These are phyloP conservation scores for Lasioglossum zephyrum DNA, from an alignment of 2,888 invertebrate genomes.

Conservation along the genomic window DNA sequence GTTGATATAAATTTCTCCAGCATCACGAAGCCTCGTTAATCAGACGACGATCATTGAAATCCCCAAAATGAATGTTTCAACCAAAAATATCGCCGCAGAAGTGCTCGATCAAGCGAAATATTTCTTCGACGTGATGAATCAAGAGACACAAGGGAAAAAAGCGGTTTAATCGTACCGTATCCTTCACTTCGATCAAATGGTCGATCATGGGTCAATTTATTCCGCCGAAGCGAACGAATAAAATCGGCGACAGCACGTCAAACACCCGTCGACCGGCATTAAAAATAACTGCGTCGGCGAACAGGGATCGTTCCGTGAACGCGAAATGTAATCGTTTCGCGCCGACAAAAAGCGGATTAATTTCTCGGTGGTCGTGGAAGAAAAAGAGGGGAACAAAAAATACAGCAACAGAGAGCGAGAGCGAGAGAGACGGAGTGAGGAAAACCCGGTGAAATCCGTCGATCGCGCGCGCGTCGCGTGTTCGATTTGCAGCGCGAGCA, in stretches of 20 bases:
- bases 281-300: not conserved
- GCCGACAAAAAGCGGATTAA: slow-evolving; percentile 14
- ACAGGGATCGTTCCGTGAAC: not conserved
- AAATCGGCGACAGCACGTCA: not conserved
- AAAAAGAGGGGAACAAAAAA: not conserved
- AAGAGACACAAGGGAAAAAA: not conserved
- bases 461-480: slow-evolving; percentile 5
- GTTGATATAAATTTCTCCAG: not conserved
- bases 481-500: slow-evolving; percentile 24
- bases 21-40: not conserved
- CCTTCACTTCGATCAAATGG: not conserved
- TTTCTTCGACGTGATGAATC: not conserved
- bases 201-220: slow-evolving; percentile 10
- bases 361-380: not conserved
- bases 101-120: not conserved
- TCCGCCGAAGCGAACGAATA: not conserved
- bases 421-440: not conserved
- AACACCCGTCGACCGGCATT: not conserved
- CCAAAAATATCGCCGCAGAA: not conserved
- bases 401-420: not conserved
- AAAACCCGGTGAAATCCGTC: slow-evolving; percentile 14
- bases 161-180: not conserved
- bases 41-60: not conserved
- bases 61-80: not conserved
- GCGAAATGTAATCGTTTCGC: not conserved